A percentile compares a stretch with the other conserved stretches of the same genome.
Conservation (phyloP, 1,140 invertebrate species). For the Zaprionus davidi region DNA sequence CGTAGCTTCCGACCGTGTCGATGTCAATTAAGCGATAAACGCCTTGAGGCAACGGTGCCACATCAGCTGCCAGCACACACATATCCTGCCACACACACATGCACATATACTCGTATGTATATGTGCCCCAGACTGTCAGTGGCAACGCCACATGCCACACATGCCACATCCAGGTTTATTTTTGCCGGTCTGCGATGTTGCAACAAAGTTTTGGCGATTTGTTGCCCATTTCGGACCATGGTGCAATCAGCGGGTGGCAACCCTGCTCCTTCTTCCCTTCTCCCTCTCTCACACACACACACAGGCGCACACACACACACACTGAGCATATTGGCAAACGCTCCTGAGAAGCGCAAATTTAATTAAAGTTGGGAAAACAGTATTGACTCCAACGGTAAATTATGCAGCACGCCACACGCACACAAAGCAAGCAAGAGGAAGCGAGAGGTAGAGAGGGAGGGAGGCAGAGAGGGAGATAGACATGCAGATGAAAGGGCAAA, state of each 20-base stretch:
- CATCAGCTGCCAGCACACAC: slow-evolving; percentile 1
- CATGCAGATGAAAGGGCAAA: slow-evolving; percentile 59
- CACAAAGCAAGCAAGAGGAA: slow-evolving; percentile 43
- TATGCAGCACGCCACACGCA: slow-evolving; percentile 73
- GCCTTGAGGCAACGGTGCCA: slow-evolving; percentile 51
- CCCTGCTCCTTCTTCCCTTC: not conserved
- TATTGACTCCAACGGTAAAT: slow-evolving; percentile 80
- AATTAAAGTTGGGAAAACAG: slow-evolving; percentile 79
- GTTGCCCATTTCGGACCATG: slow-evolving; percentile 53
- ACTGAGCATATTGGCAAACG: slow-evolving; percentile 47
- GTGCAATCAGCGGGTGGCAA: slow-evolving; percentile 36
- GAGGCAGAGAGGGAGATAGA: slow-evolving; percentile 1
- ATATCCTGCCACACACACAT: not conserved
- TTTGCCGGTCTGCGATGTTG: slow-evolving; percentile 20
- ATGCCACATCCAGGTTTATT: slow-evolving; percentile 11
- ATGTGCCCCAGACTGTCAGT: not conserved
- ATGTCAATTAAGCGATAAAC: slow-evolving; percentile 66
- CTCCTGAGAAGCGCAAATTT: slow-evolving; percentile 70
- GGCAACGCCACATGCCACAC: not conserved
- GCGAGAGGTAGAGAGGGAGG: not conserved
- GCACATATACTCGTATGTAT: not conserved
- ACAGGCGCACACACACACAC: slow-evolving; percentile 15
- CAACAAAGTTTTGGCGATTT: slow-evolving; percentile 60
- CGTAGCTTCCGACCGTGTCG: slow-evolving; percentile 6
- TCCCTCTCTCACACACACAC: slow-evolving; percentile 14